Conservation (phyloP, 2,888 invertebrate species). For the Pogonocherus hispidulus region DNA sequence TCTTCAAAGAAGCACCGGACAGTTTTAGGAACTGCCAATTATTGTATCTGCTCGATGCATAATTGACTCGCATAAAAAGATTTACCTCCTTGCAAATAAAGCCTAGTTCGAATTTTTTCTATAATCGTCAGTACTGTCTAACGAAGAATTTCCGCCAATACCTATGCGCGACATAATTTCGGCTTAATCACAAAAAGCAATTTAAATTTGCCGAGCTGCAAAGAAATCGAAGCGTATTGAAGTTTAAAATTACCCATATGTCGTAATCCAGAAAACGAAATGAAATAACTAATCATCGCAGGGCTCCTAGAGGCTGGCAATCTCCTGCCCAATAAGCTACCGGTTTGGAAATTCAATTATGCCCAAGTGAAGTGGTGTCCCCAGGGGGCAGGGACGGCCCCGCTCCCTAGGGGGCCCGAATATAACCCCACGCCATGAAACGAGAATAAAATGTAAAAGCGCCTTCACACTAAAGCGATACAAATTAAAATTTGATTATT, state of each 20-base stretch:
- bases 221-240: constrained; percentile 55
- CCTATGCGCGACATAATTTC: constrained; percentile 30
- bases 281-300: constrained; percentile 67
- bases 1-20: too few relatives aligned
- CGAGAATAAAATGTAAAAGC: constrained; percentile 7
- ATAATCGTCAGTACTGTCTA: too few relatives aligned
- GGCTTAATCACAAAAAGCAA: constrained; percentile 49
- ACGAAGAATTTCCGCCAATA: too few relatives aligned
- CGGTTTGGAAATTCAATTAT: constrained; percentile 46
- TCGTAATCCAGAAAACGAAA: constrained; percentile 64
- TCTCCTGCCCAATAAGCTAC: constrained; percentile 68
- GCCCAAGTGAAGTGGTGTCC: constrained; percentile 35
- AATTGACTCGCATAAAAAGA: too few relatives aligned
- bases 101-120: too few relatives aligned
- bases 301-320: constrained; percentile 61
- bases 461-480: constrained; percentile 23
- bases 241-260: constrained; percentile 68
- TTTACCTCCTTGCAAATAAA: too few relatives aligned
- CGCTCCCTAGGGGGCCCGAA: constrained; percentile 55
- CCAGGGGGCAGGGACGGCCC: constrained; percentile 46
- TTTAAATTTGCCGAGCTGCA: constrained; percentile 43
- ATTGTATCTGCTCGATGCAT: too few relatives aligned
- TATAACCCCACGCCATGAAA: constrained; percentile 62
- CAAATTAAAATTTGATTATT: constrained; percentile 37
- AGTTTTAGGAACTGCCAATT: too few relatives aligned